Evolutionary conservation across 2,888 invertebrate species (phyloP).

Genomic region (Nemotelus pantherinus): DNA sequence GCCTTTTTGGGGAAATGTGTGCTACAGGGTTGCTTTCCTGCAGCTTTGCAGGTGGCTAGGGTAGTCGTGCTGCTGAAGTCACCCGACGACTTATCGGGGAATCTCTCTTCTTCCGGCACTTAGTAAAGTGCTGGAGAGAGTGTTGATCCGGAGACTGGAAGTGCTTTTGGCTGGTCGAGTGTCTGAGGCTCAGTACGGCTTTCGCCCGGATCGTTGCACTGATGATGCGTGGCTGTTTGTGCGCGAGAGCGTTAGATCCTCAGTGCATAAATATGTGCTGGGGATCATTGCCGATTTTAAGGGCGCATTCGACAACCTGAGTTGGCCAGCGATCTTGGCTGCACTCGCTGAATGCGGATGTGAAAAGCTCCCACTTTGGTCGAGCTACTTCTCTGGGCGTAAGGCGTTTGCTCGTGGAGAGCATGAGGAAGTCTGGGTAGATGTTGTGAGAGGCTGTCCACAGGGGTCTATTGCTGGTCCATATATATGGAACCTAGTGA

Average conservation of each 20-base stretch:
- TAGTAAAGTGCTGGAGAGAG: neutral
- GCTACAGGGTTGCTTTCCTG: neutral
- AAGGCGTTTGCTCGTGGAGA: neutral
- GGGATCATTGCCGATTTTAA: neutral
- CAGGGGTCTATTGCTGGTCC: slow-evolving; percentile 20
- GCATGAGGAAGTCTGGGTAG: neutral
- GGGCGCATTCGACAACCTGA: neutral
- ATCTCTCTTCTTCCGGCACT: too few species aligned
- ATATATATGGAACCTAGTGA: slow-evolving; percentile 13
- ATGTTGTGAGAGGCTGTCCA: neutral
- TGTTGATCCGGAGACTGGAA: neutral
- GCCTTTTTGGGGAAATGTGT: neutral
- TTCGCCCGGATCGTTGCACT: neutral
- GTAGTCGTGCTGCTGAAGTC: neutral
- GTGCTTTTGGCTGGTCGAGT: neutral
- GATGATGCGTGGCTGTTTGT: neutral
- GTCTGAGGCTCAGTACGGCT: neutral
- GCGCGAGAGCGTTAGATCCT: neutral
- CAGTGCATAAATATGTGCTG: neutral
- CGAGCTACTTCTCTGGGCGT: neutral
- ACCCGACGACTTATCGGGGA: neutral
- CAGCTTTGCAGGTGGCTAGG: too few species aligned
- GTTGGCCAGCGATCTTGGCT: neutral
- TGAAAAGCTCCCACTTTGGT: neutral
- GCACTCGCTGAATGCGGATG: too few species aligned